Conservation (phyloP, 2,888 invertebrate genomes). For the Hyppa rectilinea region DNA sequence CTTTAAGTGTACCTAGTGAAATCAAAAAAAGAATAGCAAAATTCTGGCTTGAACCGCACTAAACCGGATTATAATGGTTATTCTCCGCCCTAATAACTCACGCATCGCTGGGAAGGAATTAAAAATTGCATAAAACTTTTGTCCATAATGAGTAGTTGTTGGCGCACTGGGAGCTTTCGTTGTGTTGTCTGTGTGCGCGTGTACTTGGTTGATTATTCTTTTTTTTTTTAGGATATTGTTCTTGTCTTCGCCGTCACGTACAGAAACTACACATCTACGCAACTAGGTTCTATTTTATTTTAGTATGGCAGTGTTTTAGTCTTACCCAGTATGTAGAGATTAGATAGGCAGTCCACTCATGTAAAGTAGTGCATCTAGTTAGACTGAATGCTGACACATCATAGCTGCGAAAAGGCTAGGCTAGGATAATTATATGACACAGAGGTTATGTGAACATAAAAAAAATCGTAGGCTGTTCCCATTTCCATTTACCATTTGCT, state of each 20-base stretch:
- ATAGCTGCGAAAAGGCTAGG: too few species aligned
- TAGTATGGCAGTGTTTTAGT: too few species aligned
- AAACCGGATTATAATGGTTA: conserved; percentile 48
- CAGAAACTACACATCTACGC: neutral
- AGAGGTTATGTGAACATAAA: too few species aligned
- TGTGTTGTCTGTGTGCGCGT: conserved; percentile 15
- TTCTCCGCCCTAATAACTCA: conserved; percentile 68
- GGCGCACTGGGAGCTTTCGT: conserved; percentile 39
- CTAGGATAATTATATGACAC: too few species aligned
- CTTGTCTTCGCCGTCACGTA: neutral
- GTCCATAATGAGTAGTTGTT: conserved; percentile 63
- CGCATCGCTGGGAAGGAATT: conserved; percentile 63
- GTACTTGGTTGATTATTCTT: neutral
- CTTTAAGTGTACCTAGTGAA: conserved; percentile 25
- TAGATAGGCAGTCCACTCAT: too few species aligned
- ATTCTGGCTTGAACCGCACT: conserved; percentile 58
- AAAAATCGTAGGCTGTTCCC: too few species aligned
- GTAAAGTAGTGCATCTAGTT: too few species aligned
- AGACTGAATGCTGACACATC: too few species aligned
- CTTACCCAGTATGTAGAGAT: too few species aligned
- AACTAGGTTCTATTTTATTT: neutral
- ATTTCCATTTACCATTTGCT: too few species aligned
- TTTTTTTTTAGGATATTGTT: neutral
- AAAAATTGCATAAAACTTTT: conserved; percentile 64
- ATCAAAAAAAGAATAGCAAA: conserved; percentile 43